These are phyloP conservation scores for Sula dactylatra DNA, from an alignment of 2,113 vertebrate species.

Conservation along the genomic window DNA sequence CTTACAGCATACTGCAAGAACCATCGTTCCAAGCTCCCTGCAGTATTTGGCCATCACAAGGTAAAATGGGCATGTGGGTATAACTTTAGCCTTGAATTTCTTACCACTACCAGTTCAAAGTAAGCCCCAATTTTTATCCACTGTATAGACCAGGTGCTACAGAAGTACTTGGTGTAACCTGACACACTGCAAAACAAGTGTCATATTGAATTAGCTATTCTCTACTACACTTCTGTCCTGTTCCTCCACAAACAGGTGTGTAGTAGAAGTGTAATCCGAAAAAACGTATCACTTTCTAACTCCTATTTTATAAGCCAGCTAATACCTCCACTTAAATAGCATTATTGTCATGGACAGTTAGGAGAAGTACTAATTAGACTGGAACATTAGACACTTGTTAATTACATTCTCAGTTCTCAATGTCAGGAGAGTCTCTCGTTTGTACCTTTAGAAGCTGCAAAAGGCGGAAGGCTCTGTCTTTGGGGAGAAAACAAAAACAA, in stretches of 20 bases:
- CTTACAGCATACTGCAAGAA: background rate
- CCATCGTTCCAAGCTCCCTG: background rate
- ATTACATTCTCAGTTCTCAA: background rate
- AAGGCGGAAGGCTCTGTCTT: background rate
- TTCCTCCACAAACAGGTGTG: background rate
- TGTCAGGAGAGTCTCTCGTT: background rate
- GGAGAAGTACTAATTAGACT: background rate
- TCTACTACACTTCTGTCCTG: background rate
- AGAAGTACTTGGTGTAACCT: background rate
- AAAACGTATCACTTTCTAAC: background rate
- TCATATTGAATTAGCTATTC: background rate
- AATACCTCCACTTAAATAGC: background rate
- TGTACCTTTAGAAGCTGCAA: background rate
- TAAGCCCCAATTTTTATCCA: background rate
- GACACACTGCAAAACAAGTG: background rate
- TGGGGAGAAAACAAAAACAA: background rate
- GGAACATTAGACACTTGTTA: background rate
- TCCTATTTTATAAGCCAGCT: background rate
- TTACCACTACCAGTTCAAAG: background rate
- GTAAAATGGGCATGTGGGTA: background rate
- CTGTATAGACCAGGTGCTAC: background rate
- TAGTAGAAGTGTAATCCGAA: background rate
- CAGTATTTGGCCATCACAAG: background rate
- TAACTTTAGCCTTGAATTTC: background rate
- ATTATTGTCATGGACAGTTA: background rate